phyloP scores from a whole-genome alignment of 2,113 vertebrate genomes.

The Mobula birostris region DNA sequence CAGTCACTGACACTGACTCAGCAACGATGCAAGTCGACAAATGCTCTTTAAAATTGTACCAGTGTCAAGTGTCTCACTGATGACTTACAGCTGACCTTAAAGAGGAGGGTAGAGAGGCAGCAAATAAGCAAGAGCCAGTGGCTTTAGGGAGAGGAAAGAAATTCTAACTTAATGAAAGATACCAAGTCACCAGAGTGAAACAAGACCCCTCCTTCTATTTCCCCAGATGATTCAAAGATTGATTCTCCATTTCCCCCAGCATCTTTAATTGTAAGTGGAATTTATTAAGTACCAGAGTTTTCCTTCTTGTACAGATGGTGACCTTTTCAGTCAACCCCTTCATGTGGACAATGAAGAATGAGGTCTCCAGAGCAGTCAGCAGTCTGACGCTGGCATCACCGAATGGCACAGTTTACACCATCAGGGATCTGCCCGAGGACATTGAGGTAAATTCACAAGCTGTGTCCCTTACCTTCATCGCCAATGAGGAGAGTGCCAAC shows the following conservation, averaged over 20 bases:
- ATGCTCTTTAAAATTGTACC: too few species aligned
- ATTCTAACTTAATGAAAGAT: too few species aligned
- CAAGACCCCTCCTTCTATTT: neutral
- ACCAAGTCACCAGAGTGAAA: too few species aligned
- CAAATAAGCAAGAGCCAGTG: too few species aligned
- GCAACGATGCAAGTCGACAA: too few species aligned
- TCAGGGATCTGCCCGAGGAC: conserved; percentile 68
- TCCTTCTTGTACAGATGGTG: conserved; percentile 68
- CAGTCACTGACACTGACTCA: too few species aligned
- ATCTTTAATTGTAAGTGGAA: neutral
- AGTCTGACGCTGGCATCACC: conserved; percentile 67
- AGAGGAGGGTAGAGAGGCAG: too few species aligned
- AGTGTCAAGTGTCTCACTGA: too few species aligned
- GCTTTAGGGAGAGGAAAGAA: too few species aligned
- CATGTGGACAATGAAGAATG: conserved; percentile 53
- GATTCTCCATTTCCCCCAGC: neutral
- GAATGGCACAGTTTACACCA: conserved; percentile 63
- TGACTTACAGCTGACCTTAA: too few species aligned
- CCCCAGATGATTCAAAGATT: neutral
- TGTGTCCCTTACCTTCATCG: neutral
- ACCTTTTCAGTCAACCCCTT: conserved; percentile 79
- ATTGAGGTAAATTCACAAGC: conserved; percentile 65
- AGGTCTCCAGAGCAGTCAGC: conserved; percentile 70
- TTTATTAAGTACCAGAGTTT: neutral
- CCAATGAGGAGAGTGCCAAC: neutral